Conservation (phyloP, 2,888 invertebrate genomes). For the Salticus scenicus region DNA sequence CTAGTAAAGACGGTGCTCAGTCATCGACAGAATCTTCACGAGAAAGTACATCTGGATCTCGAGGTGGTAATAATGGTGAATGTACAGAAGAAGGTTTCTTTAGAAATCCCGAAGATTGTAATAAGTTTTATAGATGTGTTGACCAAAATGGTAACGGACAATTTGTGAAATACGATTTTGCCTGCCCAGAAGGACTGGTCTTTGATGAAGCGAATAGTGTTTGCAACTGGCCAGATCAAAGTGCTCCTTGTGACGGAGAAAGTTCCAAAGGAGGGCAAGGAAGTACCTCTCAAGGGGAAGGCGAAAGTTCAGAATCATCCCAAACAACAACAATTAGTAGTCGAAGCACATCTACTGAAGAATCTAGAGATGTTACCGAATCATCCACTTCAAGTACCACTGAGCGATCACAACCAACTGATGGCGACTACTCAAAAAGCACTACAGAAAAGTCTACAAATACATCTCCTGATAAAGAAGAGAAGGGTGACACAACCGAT, state of each 20-base stretch:
- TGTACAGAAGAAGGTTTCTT: constrained; percentile 70
- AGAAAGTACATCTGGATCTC: not conserved
- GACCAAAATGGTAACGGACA: constrained; percentile 85
- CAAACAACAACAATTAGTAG: not conserved
- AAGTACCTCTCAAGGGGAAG: not conserved
- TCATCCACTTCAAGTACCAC: not conserved
- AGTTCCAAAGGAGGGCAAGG: not conserved
- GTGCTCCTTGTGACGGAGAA: constrained; percentile 80
- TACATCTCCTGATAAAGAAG: not conserved
- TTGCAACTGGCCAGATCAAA: constrained; percentile 86
- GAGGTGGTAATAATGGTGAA: constrained; percentile 22
- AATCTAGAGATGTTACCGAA: not conserved
- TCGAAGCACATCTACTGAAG: not conserved
- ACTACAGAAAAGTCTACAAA: not conserved
- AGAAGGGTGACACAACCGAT: not conserved
- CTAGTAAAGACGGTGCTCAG: not conserved
- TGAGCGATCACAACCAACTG: not conserved
- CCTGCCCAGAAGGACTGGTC: constrained; percentile 85
- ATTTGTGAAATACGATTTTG: constrained; percentile 87
- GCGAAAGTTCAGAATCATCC: not conserved
- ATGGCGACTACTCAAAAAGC: not conserved
- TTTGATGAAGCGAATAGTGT: constrained; percentile 80
- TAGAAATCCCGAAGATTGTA: constrained; percentile 69
- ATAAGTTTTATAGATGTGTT: constrained; percentile 86
- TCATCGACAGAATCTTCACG: constrained; percentile 14